These are phyloP conservation scores for Limnephilus rhombicus DNA, from an alignment of 2,888 invertebrate genomes.

Conservation along the genomic window DNA sequence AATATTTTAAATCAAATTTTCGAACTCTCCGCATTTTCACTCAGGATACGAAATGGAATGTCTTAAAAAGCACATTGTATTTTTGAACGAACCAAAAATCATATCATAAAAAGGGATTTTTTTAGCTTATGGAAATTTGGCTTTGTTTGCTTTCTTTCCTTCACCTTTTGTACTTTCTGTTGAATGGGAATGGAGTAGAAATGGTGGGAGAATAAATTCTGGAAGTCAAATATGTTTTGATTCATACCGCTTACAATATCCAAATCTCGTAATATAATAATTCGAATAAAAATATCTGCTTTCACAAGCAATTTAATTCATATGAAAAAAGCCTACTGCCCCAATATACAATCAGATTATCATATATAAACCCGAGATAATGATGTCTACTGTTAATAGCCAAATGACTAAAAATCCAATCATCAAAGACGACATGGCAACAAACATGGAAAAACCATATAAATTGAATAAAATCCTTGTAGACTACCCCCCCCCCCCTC, in stretches of 20 bases:
- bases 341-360: neutral
- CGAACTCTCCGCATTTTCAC: constrained; percentile 5
- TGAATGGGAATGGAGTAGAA: constrained; percentile 47
- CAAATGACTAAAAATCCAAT: too few relatives aligned
- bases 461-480: too few relatives aligned
- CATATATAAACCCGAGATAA: too few relatives aligned
- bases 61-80: constrained; percentile 54
- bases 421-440: too few relatives aligned
- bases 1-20: constrained; percentile 58
- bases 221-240: constrained; percentile 48
- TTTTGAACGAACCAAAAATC: constrained; percentile 52
- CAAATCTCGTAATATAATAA: neutral
- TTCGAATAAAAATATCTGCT: neutral
- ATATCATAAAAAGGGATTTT: constrained; percentile 60
- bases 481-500: too few relatives aligned
- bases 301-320: neutral
- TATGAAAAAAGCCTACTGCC: neutral
- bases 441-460: too few relatives aligned
- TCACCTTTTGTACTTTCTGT: constrained; percentile 52
- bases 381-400: too few relatives aligned
- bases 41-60: constrained; percentile 28
- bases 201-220: neutral
- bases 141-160: constrained; percentile 63
- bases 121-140: constrained; percentile 65
- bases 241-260: constrained; percentile 6